Conservation (phyloP, 2,797 vertebrate genomes). For the Schizopygopsis pylzovi region DNA sequence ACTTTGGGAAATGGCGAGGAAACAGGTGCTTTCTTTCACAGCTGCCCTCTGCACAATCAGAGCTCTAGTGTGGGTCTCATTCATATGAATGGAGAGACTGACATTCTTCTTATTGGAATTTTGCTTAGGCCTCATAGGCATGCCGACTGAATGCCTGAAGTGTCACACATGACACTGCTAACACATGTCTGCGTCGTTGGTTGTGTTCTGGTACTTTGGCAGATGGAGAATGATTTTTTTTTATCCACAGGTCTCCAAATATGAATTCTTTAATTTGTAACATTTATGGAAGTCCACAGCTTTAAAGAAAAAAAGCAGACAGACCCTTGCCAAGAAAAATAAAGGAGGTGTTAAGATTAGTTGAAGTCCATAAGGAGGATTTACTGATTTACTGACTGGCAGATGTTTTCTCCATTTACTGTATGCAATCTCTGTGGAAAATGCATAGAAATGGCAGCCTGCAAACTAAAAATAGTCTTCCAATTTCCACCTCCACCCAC, state of each 20-base stretch:
- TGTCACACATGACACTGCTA: slow-evolving; percentile 53
- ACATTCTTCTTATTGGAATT: slow-evolving; percentile 58
- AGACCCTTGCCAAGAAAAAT: slow-evolving; percentile 27
- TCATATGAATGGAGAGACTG: slow-evolving; percentile 44
- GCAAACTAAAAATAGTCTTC: slow-evolving; percentile 42
- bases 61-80: slow-evolving; percentile 31
- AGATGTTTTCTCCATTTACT: slow-evolving; percentile 75
- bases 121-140: slow-evolving; percentile 41
- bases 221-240: background rate
- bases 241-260: slow-evolving; percentile 15
- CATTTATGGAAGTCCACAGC: background rate
- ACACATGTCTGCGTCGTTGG: slow-evolving; percentile 14
- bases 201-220: slow-evolving; percentile 10
- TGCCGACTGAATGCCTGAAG: slow-evolving; percentile 43
- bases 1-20: slow-evolving; percentile 72
- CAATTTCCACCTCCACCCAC: slow-evolving; percentile 34
- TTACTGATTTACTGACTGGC: slow-evolving; percentile 33
- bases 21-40: slow-evolving; percentile 75
- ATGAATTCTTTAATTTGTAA: slow-evolving; percentile 10
- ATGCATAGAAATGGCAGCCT: slow-evolving; percentile 27
- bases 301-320: background rate
- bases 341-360: slow-evolving; percentile 42
- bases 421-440: slow-evolving; percentile 62
- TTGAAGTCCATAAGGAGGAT: slow-evolving; percentile 25
- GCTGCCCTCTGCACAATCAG: slow-evolving; percentile 50